Evolutionary conservation across 2,888 invertebrate genomes (phyloP), one percentile per base, ranked within the genome.

Genomic region (Drosophila falleni): DNA sequence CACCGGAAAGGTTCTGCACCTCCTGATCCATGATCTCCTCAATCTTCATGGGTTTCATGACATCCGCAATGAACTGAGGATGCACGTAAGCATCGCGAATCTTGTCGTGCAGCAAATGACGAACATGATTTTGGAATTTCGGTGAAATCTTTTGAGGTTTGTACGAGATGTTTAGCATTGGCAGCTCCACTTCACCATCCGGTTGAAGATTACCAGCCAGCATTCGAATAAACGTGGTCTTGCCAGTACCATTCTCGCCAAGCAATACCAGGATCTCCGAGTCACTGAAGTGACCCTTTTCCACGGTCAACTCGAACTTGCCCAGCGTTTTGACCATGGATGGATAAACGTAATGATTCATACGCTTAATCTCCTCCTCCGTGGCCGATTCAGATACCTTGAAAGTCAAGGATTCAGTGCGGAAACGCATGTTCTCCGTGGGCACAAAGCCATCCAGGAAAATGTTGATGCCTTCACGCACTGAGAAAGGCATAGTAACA

Each of bases 141-240:
- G 99, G 99, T 80, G 98, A 98, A 92, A 99, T 99, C 93, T 99
- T 99, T 94, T 99, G 99, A 47, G 99, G 99, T 93, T 99, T 99
- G 94, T 99, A 99, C 93, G 99, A 99, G 91, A 99, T 98, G 93
- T 99, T 97, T 78, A 99, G 93, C 87, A 97, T 96, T 0, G 99
- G 99, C 19, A 93, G 77, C 9, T 93, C 93, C 92, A 94, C 95
- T 29, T 91, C 91, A 81, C 94, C 96, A 93, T 99, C 99, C 1
- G 99, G 97, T 82, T 96, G 95, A 90, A 99, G 94, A 91, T 98
- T 97, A 55, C 99, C 99, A 86, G 99, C 99, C 90, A 99, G 94
- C 97, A 99, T 98, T 89, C 98, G 94, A 90, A 99, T 99, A 92
- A 99, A 98, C 8, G 99, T 99, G 0, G 99, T 99, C 93, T 99